Evolutionary conservation across 2,113 vertebrate species (phyloP), one percentile per base, ranked within the genome.

Genomic region (Garra rufa): DNA sequence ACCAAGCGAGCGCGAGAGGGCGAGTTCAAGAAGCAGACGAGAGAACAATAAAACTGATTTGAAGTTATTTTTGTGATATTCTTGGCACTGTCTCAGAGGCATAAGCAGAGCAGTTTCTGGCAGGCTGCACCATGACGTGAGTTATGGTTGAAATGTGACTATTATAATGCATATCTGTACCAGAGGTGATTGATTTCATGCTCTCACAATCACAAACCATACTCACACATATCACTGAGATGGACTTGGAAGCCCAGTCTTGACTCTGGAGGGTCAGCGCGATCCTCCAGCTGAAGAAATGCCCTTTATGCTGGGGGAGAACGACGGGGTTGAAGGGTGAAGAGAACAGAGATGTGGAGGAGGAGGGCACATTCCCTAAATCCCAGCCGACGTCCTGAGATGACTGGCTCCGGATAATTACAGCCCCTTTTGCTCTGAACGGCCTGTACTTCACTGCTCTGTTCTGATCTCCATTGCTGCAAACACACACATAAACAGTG

Each of bases 371-470:
- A 87, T 85, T 88, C 81, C 78, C 75, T 11, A 79, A 83, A 86
- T 28, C 38, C 71, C 43, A 86, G 79, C 67, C 74, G 85, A 88
- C 75, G 90, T 87, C 76, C 88, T 83, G 81, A 88, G 79, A 86
- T 77, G 57, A 74, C 85, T 88, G 87, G 76, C 85, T 88, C 79
- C 76, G 52, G 48, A 85, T 88, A 90, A 90, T 88, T 90, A 87
- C 88, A 88, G 76, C 85, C 30, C 30, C 69, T 38, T 71, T 59
- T 83, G 63, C 77, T 77, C 21, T 28, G 26, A 50, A 85, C 3
- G 21, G 19, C n/a, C 46, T 38, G 43, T n/a, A 41, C 52, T 82
- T 34, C 69, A 63, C 34, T 14, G n/a, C 52, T 61, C 13, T 26
- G 15, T 48, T 34, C 9, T 76, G 70, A 69, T 75, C 24, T 70